Evolutionary conservation across 2,888 invertebrate genomes (phyloP).

Genomic region (Leptinotarsa rubiginosa): DNA sequence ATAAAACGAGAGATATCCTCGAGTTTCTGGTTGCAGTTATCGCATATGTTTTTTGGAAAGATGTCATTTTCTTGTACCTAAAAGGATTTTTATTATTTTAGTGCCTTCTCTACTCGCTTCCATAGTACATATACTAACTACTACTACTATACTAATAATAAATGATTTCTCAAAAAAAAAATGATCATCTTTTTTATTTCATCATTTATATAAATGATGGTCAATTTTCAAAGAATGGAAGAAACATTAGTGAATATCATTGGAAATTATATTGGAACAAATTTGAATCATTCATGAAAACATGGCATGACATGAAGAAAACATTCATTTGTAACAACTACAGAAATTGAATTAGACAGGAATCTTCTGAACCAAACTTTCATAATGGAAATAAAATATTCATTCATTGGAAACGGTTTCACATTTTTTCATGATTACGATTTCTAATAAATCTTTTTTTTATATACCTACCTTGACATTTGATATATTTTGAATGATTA

Average conservation of each 20-base stretch:
- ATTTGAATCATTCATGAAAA: too few species aligned
- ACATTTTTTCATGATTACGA: not conserved
- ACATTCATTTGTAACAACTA: too few species aligned
- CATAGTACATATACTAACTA: too few species aligned
- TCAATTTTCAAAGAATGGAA: too few species aligned
- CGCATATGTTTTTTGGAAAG: slow-evolving; percentile 39
- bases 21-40: slow-evolving; percentile 31
- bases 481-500: slow-evolving; percentile 34
- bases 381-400: too few species aligned
- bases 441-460: not conserved
- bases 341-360: too few species aligned
- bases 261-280: too few species aligned
- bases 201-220: too few species aligned
- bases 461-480: slow-evolving; percentile 33
- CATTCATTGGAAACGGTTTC: not conserved
- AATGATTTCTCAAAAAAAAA: not conserved
- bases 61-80: slow-evolving; percentile 38
- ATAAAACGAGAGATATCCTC: slow-evolving; percentile 35
- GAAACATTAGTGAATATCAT: too few species aligned
- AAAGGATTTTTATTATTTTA: not conserved
- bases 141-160: not conserved
- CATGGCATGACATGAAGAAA: too few species aligned
- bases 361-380: too few species aligned
- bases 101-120: not conserved
- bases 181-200: too few species aligned